These are phyloP conservation scores for Scelioninae gen. 1 DNA, from an alignment of 2,888 invertebrate genomes.

Conservation along the genomic window DNA sequence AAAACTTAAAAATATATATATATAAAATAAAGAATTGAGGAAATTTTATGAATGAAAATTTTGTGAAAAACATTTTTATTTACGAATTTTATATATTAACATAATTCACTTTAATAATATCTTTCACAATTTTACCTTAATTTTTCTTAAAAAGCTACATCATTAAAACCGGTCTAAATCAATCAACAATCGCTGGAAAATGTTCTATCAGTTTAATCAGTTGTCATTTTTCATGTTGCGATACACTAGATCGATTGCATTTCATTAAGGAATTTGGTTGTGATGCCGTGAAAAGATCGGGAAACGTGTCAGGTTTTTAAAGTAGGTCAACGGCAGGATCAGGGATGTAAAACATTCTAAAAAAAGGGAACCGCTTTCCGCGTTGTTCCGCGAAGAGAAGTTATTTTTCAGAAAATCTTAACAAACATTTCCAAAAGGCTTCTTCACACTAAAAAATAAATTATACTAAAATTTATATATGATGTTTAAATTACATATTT, in stretches of 20 bases:
- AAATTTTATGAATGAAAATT: no score
- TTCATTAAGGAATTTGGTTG: constrained; percentile 33
- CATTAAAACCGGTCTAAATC: no score
- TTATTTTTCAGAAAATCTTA: constrained; percentile 4
- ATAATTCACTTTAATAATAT: no score
- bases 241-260: constrained; percentile 21
- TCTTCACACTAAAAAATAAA: neutral
- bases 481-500: no score
- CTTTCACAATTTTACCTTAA: no score
- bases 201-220: neutral
- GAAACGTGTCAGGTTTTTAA: constrained; percentile 33
- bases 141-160: no score
- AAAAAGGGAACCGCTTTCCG: constrained; percentile 26
- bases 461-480: no score
- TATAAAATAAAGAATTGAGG: no score
- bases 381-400: constrained; percentile 22
- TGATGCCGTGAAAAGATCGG: constrained; percentile 36
- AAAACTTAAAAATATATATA: no score
- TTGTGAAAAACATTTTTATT: no score
- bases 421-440: constrained; percentile 12
- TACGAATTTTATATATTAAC: no score
- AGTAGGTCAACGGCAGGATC: constrained; percentile 44
- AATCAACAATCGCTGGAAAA: neutral
- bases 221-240: neutral
- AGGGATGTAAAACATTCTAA: constrained; percentile 33